phyloP scores from a whole-genome alignment of 2,113 vertebrate species.

The Neopipo cinnamomea region DNA sequence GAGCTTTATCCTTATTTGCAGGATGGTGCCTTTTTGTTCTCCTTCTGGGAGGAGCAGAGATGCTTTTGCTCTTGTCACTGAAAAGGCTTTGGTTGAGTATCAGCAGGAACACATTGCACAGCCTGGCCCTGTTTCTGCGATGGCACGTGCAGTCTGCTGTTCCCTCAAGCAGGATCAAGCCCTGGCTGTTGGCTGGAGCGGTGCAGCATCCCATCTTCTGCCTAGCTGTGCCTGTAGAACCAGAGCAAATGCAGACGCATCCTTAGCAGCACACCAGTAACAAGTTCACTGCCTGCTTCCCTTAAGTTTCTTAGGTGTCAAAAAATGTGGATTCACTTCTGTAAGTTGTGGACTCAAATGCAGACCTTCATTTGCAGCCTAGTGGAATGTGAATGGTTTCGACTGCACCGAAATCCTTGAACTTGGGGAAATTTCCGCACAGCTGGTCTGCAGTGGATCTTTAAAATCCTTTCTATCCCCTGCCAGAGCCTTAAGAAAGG shows the following conservation, averaged over 20 bases:
- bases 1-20: not conserved
- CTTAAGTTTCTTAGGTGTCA: not conserved
- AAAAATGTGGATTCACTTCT: not conserved
- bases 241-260: not conserved
- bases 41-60: not conserved
- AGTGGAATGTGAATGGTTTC: not conserved
- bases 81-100: not conserved
- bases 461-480: slow-evolving; percentile 3
- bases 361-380: not conserved
- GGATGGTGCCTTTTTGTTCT: not conserved
- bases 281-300: not conserved
- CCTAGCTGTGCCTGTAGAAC: not conserved
- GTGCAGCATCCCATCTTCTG: not conserved
- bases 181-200: not conserved
- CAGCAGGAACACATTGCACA: not conserved
- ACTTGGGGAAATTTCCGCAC: not conserved
- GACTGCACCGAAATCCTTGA: not conserved
- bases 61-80: not conserved
- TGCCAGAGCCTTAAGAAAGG: not conserved
- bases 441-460: not conserved
- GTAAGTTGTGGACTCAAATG: not conserved
- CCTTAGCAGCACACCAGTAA: accelerated
- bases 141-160: not conserved
- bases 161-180: not conserved
- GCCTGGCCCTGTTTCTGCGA: not conserved